A percentile compares a stretch with the other conserved stretches of the same genome.
Conservation (phyloP, 2,888 invertebrate species). For the Drosophila vallismaia region DNA sequence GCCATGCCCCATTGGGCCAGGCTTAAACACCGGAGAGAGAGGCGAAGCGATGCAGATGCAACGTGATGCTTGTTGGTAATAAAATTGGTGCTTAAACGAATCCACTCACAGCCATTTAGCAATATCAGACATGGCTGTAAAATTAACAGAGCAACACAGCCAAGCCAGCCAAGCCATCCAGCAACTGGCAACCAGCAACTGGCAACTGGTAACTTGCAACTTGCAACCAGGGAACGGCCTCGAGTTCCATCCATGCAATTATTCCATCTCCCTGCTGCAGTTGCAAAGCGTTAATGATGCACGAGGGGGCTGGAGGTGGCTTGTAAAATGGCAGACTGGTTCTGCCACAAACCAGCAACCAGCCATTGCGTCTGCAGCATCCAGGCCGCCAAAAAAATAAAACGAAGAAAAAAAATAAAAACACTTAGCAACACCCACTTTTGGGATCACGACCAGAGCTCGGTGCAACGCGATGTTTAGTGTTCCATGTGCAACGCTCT, state of each 20-base stretch:
- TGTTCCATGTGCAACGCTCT: constrained; percentile 56
- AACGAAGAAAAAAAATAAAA: constrained; percentile 17
- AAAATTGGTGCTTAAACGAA: constrained; percentile 82
- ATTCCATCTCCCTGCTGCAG: constrained; percentile 54
- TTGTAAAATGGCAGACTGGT: constrained; percentile 78
- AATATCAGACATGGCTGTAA: constrained; percentile 81
- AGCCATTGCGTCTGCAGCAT: constrained; percentile 76
- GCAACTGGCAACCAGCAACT: constrained; percentile 11
- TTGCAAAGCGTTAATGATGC: constrained; percentile 71
- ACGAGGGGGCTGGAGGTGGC: constrained; percentile 50
- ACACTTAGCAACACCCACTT: constrained; percentile 78
- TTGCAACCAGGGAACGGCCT: constrained; percentile 57
- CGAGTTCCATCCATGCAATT: constrained; percentile 62
- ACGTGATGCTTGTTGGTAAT: constrained; percentile 81
- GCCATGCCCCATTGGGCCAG: constrained; percentile 38
- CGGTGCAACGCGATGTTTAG: constrained; percentile 23
- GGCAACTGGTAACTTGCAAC: constrained; percentile 20
- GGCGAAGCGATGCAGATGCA: constrained; percentile 73
- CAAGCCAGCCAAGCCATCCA: constrained; percentile 26
- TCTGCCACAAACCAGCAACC: constrained; percentile 42
- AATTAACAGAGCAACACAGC: constrained; percentile 79
- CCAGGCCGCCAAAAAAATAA: constrained; percentile 21
- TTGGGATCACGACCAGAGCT: constrained; percentile 56
- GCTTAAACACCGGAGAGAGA: constrained; percentile 24
- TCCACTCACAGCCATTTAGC: constrained; percentile 82